Evolutionary conservation across 2,797 vertebrate species (phyloP).

Genomic region (Oreortyx pictus): DNA sequence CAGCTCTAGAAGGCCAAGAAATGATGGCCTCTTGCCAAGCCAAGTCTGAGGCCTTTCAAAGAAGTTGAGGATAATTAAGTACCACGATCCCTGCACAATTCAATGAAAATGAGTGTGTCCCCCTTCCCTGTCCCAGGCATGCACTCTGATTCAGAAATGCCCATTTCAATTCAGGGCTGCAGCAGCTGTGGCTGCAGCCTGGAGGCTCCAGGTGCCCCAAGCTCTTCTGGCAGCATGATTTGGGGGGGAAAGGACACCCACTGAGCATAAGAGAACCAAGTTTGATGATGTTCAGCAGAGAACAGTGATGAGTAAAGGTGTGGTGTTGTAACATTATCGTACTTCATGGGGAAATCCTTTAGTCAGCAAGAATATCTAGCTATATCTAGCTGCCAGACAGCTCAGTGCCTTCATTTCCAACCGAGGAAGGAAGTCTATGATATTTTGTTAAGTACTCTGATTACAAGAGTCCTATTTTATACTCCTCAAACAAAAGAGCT

Average conservation of each 20-base stretch:
- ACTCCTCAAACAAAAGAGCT: neutral
- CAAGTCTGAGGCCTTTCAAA: neutral
- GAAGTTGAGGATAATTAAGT: neutral
- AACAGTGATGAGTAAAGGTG: neutral
- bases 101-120: neutral
- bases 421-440: neutral
- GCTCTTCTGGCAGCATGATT: rapidly evolving
- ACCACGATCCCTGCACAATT: neutral
- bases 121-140: neutral
- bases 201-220: neutral
- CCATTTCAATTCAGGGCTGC: neutral
- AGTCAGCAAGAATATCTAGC: neutral
- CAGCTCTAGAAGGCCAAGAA: neutral
- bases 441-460: neutral
- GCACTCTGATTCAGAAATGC: neutral
- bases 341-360: neutral
- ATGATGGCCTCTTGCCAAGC: neutral
- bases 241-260: neutral
- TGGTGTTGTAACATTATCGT: neutral
- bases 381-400: conserved; percentile 5
- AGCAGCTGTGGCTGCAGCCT: neutral
- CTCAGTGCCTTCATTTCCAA: neutral
- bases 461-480: neutral
- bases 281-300: neutral
- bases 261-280: rapidly evolving